Conservation (phyloP, 2,113 vertebrate genomes). For the Vombatus ursinus region DNA sequence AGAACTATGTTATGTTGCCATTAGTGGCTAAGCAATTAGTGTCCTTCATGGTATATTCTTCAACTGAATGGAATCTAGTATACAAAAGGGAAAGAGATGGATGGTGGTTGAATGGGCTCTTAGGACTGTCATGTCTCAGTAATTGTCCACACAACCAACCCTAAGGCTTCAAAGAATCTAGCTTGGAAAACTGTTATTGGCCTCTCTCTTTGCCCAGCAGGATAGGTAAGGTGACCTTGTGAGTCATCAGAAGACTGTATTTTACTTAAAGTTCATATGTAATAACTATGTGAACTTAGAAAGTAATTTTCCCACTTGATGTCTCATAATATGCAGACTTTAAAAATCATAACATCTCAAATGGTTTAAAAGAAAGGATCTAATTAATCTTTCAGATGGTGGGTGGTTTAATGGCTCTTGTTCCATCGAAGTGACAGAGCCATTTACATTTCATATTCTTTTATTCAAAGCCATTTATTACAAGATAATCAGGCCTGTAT, state of each 20-base stretch:
- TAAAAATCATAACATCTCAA: background rate
- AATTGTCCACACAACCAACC: background rate
- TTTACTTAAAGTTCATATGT: background rate
- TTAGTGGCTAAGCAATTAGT: background rate
- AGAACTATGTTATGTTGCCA: background rate
- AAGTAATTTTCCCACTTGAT: background rate
- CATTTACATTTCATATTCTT: background rate
- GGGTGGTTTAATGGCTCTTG: background rate
- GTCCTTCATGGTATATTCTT: background rate
- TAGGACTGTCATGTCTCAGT: background rate
- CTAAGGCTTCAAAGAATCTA: background rate
- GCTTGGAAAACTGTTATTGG: background rate
- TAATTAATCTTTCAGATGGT: constrained; percentile 3
- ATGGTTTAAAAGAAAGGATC: constrained; percentile 6
- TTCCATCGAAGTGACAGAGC: background rate
- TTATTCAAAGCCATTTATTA: constrained; percentile 5
- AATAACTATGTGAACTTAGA: background rate
- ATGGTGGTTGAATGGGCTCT: background rate
- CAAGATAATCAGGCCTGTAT: constrained; percentile 3
- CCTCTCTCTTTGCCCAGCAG: background rate
- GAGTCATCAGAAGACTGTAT: background rate
- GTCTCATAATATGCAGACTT: constrained; percentile 29
- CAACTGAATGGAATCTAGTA: background rate
- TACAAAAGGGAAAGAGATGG: background rate
- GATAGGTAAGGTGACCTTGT: background rate